Evolutionary conservation across 1,140 invertebrate species (phyloP), one percentile per base, ranked within the genome.

Genomic region (Potamilus streckersoni): DNA sequence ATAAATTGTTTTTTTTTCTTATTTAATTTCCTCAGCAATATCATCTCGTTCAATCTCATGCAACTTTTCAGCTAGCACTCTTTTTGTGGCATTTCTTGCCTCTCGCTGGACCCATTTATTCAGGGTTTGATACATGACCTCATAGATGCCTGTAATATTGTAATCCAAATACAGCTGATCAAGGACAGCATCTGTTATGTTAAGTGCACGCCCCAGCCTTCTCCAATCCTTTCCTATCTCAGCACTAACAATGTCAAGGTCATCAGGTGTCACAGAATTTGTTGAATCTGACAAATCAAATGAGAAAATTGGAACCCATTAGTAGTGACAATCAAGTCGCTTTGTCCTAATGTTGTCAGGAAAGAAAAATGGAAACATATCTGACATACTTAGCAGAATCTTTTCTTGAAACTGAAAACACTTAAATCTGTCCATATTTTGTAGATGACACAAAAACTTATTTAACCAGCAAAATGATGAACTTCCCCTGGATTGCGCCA

Each of bases 41-140:
- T 77, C 75, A 72, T 65, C 63, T 56, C 75, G 62, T 5, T 73
- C 75, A 31, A 72, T 58, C n/a, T 77, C 75, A 49, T 61, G 68
- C 64, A 77, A 71, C 19, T 49, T 56, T 58, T 56, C 20, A 13
- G 75, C 75, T 60, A 77, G 61, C 20, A 17, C 63, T 19, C 31
- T 55, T 0, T 68, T 38, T 55, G 71, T 77, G 20, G 75, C 75
- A 61, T n/a, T 38, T 19, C 60, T 60, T 12, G 70, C 75, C 20
- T 68, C 63, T 27, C 64, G 27, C 58, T 77, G 69, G 15, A 61
- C 55, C 75, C 75, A 77, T 13, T 59, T 56, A 12, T 57, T 59
- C 57, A 77, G 60, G 13, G 27, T 71, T 64, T 77, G 75, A 49
- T 77, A 77, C 62, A 72, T 71, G 61, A 77, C 75, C 75, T 77